Evolutionary conservation across 2,888 invertebrate genomes (phyloP).

Genomic region (Melieria crassipennis): DNA sequence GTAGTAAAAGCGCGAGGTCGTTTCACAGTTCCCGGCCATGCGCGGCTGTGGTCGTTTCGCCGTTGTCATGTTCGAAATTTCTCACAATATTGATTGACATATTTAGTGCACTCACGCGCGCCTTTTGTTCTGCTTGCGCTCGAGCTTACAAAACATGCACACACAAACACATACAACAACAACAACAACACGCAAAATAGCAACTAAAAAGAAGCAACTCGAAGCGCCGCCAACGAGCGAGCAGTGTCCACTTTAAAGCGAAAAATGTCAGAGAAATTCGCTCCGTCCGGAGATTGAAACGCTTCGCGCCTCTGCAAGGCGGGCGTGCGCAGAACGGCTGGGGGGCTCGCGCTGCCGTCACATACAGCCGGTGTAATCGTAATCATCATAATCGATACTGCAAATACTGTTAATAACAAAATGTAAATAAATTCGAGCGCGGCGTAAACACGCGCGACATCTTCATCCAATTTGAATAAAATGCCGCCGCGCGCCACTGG

Average conservation of each 20-base stretch:
- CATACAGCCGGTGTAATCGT: neutral
- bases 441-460: constrained; percentile 32
- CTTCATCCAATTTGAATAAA: constrained; percentile 44
- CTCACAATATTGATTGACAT: constrained; percentile 30
- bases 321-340: neutral
- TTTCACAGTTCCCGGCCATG: no score
- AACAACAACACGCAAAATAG: neutral
- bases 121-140: neutral
- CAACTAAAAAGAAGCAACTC: neutral
- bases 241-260: neutral
- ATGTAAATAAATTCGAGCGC: no score
- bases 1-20: no score
- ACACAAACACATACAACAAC: neutral
- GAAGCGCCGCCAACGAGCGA: neutral
- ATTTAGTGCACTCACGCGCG: constrained; percentile 8
- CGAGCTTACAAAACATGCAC: neutral
- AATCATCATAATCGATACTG: neutral
- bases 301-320: neutral
- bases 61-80: constrained; percentile 11
- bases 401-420: constrained; percentile 16
- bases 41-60: neutral
- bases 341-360: neutral
- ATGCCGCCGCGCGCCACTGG: constrained; percentile 29
- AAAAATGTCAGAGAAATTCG: neutral
- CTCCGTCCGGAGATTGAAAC: neutral